Conservation (phyloP, 2,888 invertebrate genomes). For the Sesia bembeciformis region DNA sequence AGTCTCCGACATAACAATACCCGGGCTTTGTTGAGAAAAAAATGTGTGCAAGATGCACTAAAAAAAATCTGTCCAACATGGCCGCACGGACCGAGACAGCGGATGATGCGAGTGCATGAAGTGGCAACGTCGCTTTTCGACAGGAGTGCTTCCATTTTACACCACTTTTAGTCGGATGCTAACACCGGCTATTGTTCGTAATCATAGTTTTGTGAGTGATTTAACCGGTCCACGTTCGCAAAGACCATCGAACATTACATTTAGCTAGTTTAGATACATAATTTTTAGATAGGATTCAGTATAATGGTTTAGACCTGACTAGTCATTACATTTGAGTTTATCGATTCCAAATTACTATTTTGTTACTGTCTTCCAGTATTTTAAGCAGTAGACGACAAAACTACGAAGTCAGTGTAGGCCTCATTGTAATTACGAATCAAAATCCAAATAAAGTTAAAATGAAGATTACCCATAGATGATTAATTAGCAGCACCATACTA, state of each 20-base stretch:
- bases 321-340: conserved; percentile 15
- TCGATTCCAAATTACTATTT: conserved; percentile 28
- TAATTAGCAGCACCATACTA: conserved; percentile 33
- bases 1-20: background rate
- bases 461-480: conserved; percentile 11
- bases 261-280: background rate
- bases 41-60: background rate
- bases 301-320: conserved; percentile 17
- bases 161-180: too few species aligned
- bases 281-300: conserved; percentile 24
- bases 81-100: too few species aligned
- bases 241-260: background rate
- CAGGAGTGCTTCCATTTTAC: background rate
- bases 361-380: conserved; percentile 57
- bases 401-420: conserved; percentile 11
- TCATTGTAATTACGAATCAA: conserved; percentile 19
- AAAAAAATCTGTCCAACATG: background rate
- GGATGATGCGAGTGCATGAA: conserved; percentile 7
- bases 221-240: background rate
- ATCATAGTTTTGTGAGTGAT: too few species aligned
- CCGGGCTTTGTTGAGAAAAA: background rate
- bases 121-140: conserved; percentile 27
- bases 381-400: conserved; percentile 37
- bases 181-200: too few species aligned
- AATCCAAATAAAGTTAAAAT: background rate